These are phyloP conservation scores for Halichoeres trimaculatus DNA, from an alignment of 2,113 vertebrate genomes.

Conservation along the genomic window DNA sequence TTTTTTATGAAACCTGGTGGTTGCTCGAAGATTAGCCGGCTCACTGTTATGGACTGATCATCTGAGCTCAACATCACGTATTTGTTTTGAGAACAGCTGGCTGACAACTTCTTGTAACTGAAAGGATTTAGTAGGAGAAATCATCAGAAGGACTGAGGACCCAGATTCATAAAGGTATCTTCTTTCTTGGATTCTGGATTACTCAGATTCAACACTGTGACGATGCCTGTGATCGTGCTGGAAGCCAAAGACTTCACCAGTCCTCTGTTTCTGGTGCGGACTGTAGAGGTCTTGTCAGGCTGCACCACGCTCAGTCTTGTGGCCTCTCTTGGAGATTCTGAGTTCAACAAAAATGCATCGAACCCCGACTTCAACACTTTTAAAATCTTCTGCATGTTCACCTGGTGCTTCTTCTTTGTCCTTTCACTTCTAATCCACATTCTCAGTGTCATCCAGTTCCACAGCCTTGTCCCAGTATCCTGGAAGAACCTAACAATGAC, in stretches of 20 bases:
- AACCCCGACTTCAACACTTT: background rate
- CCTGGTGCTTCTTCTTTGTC: conserved; percentile 84
- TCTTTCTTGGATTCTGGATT: conserved; percentile 7
- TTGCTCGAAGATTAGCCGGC: background rate
- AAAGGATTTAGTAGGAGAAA: background rate
- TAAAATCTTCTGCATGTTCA: conserved; percentile 77
- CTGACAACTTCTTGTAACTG: conserved; percentile 6
- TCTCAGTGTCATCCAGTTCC: conserved; percentile 81
- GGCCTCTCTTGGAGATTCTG: conserved; percentile 9
- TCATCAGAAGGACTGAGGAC: conserved; percentile 4
- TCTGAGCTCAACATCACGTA: background rate
- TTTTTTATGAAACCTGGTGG: background rate
- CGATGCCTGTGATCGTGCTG: conserved; percentile 83
- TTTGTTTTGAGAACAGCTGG: background rate
- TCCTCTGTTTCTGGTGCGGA: conserved; percentile 76
- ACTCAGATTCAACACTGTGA: conserved; percentile 3
- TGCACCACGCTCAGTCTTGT: conserved; percentile 81
- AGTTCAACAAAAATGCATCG: fast-evolving
- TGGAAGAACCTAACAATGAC: conserved; percentile 84
- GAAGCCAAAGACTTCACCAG: conserved; percentile 78
- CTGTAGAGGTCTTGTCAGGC: conserved; percentile 70
- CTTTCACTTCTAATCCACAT: conserved; percentile 78
- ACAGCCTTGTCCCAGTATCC: conserved; percentile 82
- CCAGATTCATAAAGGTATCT: background rate
- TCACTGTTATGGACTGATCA: conserved; percentile 3